phyloP scores from a whole-genome alignment of 2,888 invertebrate genomes.

The Hypena proboscidalis region DNA sequence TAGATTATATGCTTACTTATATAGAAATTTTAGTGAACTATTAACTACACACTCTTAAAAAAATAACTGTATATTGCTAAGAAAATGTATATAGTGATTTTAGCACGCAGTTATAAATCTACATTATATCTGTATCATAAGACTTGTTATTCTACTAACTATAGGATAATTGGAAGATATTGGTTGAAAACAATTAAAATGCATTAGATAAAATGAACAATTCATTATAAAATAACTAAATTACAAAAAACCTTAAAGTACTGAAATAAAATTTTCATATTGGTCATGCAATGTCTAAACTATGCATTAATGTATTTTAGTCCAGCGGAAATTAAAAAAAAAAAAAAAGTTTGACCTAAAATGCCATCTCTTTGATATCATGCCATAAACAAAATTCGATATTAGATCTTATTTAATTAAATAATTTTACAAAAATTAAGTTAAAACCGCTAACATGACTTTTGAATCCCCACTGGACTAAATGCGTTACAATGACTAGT shows the following conservation, averaged over 20 bases:
- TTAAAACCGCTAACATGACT: too few species aligned
- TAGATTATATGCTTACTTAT: not conserved
- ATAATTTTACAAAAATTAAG: too few species aligned
- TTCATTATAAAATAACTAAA: not conserved
- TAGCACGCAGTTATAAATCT: conserved; percentile 15
- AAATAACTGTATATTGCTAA: conserved; percentile 29
- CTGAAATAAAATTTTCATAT: conserved; percentile 23
- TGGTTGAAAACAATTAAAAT: conserved; percentile 25
- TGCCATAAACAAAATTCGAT: too few species aligned
- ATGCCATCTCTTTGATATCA: too few species aligned
- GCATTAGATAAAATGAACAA: conserved; percentile 24
- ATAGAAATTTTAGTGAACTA: conserved; percentile 18
- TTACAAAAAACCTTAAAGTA: conserved; percentile 9
- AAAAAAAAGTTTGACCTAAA: too few species aligned
- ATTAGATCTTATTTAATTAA: too few species aligned
- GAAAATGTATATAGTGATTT: conserved; percentile 23
- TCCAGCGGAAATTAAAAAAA: too few species aligned
- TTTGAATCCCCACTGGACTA: too few species aligned
- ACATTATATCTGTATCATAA: conserved; percentile 38
- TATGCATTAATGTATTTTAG: conserved; percentile 6
- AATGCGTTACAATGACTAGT: conserved; percentile 4
- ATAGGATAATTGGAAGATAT: conserved; percentile 24
- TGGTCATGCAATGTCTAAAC: conserved; percentile 21
- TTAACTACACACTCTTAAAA: conserved; percentile 38
- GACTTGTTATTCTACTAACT: conserved; percentile 23